Base-by-base conservation (phyloP, 2,888 invertebrate species). In the Graphium colonna region DNA sequence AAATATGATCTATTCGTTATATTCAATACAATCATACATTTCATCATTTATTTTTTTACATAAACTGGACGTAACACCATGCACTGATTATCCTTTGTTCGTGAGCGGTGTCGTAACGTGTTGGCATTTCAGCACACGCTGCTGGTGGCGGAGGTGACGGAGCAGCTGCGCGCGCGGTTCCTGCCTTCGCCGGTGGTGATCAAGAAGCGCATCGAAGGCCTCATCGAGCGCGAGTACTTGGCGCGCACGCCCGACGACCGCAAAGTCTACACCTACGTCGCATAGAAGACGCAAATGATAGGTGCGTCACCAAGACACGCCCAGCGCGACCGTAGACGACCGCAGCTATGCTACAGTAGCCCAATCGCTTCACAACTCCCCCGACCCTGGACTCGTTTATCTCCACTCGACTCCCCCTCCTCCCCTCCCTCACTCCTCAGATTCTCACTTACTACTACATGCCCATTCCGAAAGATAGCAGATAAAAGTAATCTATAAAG, bases 201-300 rank as follows among this genome's bases (percentile, higher is more conserved):
- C 81, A 99, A 99, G 91, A 98, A 99, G 87, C 94, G 99, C 82
- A 99, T 99, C 90, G 99, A 99, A 91, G 98, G 98, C 59, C 94
- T 99, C 75, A 99, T 99, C 82, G 99, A 99, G 90, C 93, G 99
- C 67, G 99, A 99, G 91, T 99, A 99, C 91, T 92, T 99, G 78
- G 97, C 98, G 65, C 94, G 99, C 85, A 98, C 98, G 77, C 95
- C 97, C 55, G 97, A 98, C 89, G 99, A 99, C 92, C 93, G 96
- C 90, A 97, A 97, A 93, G 94, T 97, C 75, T 98, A 98, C 92
- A 95, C 96, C 65, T 98, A 98, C 90, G 96, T 98, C 90, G 97
- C 97, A 91, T 98, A 92, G 91, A n/a, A n/a, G n/a, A n/a, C n/a
- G n/a, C n/a, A n/a, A n/a, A n/a, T n/a, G n/a, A n/a, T n/a, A n/a